Conservation (phyloP, 2,113 vertebrate species). For the Numenius arquata region DNA sequence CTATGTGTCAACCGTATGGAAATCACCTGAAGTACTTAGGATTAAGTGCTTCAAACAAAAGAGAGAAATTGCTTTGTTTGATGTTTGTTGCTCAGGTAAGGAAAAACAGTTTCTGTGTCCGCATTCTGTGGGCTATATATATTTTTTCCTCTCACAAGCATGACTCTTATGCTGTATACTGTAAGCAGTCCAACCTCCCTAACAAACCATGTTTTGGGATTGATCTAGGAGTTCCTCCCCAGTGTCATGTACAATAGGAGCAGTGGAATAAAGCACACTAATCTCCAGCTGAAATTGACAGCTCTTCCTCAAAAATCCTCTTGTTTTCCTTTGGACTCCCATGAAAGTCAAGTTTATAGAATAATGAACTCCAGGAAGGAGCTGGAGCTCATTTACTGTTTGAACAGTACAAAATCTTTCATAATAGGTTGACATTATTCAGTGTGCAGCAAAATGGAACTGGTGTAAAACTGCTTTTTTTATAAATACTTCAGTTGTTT, state of each 20-base stretch:
- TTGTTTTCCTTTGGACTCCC: conserved; percentile 14
- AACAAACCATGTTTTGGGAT: not conserved
- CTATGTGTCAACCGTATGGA: not conserved
- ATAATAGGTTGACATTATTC: conserved; percentile 9
- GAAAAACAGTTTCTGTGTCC: not conserved
- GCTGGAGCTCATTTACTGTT: conserved; percentile 25
- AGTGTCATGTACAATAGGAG: not conserved
- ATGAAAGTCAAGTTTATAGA: conserved; percentile 30
- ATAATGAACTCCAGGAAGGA: conserved; percentile 42
- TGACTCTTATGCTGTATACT: not conserved
- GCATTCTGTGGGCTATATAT: not conserved
- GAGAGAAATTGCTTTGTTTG: not conserved
- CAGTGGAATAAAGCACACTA: not conserved
- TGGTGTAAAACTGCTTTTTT: not conserved
- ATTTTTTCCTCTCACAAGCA: not conserved
- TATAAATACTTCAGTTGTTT: not conserved
- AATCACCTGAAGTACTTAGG: not conserved
- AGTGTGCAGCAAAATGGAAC: not conserved
- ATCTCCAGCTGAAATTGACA: not conserved
- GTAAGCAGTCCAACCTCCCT: not conserved
- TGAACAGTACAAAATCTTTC: conserved; percentile 19
- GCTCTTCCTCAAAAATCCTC: not conserved
- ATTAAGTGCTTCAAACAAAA: not conserved
- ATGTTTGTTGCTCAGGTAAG: not conserved
- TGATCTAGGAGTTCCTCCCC: not conserved